A percentile compares a stretch with the other conserved stretches of the same genome.
These are phyloP conservation scores for Loris lydekkerianus DNA, from an alignment of 2,797 vertebrate genomes.

Conservation along the genomic window DNA sequence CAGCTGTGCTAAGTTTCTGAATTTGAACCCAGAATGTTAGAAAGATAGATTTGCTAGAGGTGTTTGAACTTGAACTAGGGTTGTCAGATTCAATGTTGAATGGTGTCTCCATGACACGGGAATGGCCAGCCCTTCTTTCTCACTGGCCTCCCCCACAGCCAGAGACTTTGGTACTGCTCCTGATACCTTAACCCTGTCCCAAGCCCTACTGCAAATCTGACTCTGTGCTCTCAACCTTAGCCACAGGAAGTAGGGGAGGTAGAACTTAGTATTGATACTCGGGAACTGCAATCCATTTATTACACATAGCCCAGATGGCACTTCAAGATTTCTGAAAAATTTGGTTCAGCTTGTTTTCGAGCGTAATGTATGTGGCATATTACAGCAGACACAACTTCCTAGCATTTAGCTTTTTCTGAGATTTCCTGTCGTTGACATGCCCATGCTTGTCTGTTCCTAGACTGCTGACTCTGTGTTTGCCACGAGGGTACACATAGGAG, in stretches of 20 bases:
- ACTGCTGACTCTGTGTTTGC: background rate
- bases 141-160: background rate
- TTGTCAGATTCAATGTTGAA: background rate
- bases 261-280: background rate
- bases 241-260: background rate
- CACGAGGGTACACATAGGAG: background rate
- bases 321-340: background rate
- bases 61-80: background rate
- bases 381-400: background rate
- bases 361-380: background rate
- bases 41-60: background rate
- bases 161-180: background rate
- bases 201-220: background rate
- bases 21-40: background rate
- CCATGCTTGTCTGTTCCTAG: background rate
- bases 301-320: background rate
- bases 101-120: background rate
- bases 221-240: background rate
- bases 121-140: background rate
- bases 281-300: background rate
- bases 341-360: background rate
- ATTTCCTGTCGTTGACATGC: background rate
- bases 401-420: background rate
- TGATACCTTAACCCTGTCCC: background rate
- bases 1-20: background rate